Conservation (phyloP, 23 tunicate species). For the Diplosoma virens region DNA sequence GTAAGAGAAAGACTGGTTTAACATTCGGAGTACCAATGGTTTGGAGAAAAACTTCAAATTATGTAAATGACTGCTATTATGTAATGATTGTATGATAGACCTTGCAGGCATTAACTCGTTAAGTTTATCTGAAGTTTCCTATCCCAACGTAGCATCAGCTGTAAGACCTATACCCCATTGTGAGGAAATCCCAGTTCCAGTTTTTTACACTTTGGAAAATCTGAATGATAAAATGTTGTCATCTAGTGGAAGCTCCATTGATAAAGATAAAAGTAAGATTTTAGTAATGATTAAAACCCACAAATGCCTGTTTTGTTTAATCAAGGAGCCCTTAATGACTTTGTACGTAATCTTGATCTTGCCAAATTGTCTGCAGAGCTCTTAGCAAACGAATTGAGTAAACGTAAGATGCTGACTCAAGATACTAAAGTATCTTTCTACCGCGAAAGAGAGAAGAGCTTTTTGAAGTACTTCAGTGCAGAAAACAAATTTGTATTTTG, state of each 20-base stretch:
- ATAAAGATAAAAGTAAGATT: conserved; percentile 1
- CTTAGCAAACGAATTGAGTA: neutral
- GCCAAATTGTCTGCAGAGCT: neutral
- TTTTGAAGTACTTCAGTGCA: neutral
- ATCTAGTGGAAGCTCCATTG: neutral
- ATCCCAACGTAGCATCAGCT: neutral
- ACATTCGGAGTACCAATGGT: no score
- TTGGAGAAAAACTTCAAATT: no score
- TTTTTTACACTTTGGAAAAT: neutral
- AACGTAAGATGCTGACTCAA: neutral
- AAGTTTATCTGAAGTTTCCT: neutral
- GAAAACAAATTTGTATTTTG: conserved; percentile 8
- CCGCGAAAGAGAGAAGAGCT: conserved; percentile 12
- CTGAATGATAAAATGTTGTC: conserved; percentile 6
- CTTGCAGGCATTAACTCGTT: neutral
- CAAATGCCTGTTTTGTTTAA: conserved; percentile 21
- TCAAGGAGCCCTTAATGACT: conserved; percentile 13
- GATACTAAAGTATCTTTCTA: conserved; percentile 11
- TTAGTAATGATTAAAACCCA: neutral
- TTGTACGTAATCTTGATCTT: conserved; percentile 10
- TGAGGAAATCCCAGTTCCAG: conserved; percentile 5
- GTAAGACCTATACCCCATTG: conserved; percentile 9
- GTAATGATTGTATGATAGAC: no score
- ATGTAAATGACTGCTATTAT: no score
- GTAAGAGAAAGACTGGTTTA: no score